Evolutionary conservation across 2,113 vertebrate species (phyloP).

Genomic region (Oriolus oriolus): DNA sequence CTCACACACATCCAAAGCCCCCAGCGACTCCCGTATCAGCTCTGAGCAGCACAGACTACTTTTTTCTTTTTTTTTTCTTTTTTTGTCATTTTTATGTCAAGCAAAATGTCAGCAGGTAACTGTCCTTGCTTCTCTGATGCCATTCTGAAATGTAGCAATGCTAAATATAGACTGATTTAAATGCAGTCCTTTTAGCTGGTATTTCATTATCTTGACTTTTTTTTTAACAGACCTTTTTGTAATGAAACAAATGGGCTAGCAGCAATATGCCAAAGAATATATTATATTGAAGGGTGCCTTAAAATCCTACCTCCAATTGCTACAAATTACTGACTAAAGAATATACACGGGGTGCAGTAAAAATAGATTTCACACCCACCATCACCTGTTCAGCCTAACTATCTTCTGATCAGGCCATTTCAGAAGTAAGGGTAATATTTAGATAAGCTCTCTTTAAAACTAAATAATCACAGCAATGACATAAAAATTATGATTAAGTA

Average conservation of each 20-base stretch:
- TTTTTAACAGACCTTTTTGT: not conserved
- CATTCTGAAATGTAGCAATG: not conserved
- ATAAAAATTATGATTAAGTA: not conserved
- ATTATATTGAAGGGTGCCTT: not conserved
- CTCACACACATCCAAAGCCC: not conserved
- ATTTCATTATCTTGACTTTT: not conserved
- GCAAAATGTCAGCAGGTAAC: not conserved
- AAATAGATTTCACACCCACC: not conserved
- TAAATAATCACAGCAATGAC: not conserved
- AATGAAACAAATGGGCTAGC: not conserved
- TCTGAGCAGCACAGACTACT: not conserved
- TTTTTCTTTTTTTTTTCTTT: not conserved
- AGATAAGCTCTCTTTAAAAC: not conserved
- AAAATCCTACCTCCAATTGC: not conserved
- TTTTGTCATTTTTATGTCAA: not conserved
- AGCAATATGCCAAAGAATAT: not conserved
- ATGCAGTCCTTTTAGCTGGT: not conserved
- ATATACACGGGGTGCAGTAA: not conserved
- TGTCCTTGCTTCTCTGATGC: not conserved
- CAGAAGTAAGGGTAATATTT: not conserved
- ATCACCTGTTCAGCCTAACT: not conserved
- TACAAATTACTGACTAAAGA: not conserved
- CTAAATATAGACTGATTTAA: not conserved
- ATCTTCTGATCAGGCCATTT: not conserved
- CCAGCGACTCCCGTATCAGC: not conserved